Percentiles rank a stretch among this genome's conserved stretches.
phyloP scores from a whole-genome alignment of 2,797 vertebrate species.

The Myiotriccus ornatus region DNA sequence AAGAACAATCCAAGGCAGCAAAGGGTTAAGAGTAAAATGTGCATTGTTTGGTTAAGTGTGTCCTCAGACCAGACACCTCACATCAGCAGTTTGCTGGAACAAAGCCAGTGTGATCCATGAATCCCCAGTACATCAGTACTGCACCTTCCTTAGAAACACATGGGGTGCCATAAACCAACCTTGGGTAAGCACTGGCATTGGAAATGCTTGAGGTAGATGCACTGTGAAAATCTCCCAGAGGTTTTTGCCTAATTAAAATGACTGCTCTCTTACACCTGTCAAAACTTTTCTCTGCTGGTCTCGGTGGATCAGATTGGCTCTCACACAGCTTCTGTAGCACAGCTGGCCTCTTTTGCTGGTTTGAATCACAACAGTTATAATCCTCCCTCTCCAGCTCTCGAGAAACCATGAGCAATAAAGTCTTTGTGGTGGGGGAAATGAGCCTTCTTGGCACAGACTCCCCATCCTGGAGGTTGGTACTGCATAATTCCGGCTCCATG shows the following conservation, averaged over 20 bases:
- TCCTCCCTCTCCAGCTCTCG: not conserved
- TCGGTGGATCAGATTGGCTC: not conserved
- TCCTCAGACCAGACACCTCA: not conserved
- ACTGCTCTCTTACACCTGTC: slow-evolving; percentile 11
- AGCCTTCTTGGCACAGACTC: not conserved
- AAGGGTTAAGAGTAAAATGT: not conserved
- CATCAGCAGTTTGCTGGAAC: not conserved
- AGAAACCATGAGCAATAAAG: not conserved
- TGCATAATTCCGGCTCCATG: not conserved
- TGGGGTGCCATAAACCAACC: not conserved
- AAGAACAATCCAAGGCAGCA: not conserved
- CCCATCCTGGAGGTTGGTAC: not conserved
- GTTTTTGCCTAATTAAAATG: slow-evolving; percentile 22
- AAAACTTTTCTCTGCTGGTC: not conserved
- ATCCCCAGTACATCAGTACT: not conserved
- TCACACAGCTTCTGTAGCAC: not conserved
- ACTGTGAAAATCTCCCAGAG: not conserved
- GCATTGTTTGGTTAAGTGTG: not conserved
- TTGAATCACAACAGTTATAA: not conserved
- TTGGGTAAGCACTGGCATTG: not conserved
- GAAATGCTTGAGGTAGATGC: not conserved
- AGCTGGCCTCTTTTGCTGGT: not conserved
- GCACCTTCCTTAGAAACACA: not conserved
- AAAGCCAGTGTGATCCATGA: not conserved
- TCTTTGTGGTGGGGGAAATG: not conserved